Evolutionary conservation across 2,797 vertebrate genomes (phyloP).

Genomic region (Melanotaenia parkinsoni): DNA sequence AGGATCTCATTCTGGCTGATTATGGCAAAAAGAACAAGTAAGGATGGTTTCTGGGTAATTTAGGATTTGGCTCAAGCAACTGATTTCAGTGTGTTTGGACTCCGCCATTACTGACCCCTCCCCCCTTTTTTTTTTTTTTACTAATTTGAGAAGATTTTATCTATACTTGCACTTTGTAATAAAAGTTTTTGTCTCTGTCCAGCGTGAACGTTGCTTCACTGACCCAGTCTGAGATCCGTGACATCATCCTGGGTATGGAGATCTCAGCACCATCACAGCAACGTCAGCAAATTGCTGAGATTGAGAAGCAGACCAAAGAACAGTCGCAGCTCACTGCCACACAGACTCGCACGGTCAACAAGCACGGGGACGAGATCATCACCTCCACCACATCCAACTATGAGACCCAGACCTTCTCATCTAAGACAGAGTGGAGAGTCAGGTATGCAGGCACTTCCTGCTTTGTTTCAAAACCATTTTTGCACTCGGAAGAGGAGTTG

Average conservation of each 20-base stretch:
- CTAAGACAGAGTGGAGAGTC: slow-evolving; percentile 99
- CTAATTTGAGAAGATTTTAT: not conserved
- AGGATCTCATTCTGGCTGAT: slow-evolving; percentile 97
- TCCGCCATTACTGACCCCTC: too few species aligned
- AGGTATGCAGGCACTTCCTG: slow-evolving; percentile 80
- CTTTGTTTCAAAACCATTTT: not conserved
- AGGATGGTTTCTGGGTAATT: slow-evolving; percentile 55
- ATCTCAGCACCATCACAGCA: slow-evolving; percentile 98
- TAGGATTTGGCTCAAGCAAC: not conserved
- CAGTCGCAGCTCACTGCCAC: slow-evolving; percentile 98
- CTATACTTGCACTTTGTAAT: not conserved
- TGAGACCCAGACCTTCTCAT: slow-evolving; percentile 99
- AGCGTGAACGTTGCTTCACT: slow-evolving; percentile 98
- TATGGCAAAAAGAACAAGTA: slow-evolving; percentile 99
- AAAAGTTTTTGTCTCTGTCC: slow-evolving; percentile 38
- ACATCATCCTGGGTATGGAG: slow-evolving; percentile 99
- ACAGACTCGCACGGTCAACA: slow-evolving; percentile 98
- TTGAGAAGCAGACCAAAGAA: slow-evolving; percentile 99
- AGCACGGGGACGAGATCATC: slow-evolving; percentile 99
- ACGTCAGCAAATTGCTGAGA: slow-evolving; percentile 98
- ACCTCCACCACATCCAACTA: slow-evolving; percentile 99
- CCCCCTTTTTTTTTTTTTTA: not conserved
- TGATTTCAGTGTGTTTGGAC: not conserved
- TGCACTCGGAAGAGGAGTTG: not conserved
- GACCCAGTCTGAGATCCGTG: slow-evolving; percentile 98